Conservation (phyloP, 2,888 invertebrate species). For the Leptopterna dolabrata region DNA sequence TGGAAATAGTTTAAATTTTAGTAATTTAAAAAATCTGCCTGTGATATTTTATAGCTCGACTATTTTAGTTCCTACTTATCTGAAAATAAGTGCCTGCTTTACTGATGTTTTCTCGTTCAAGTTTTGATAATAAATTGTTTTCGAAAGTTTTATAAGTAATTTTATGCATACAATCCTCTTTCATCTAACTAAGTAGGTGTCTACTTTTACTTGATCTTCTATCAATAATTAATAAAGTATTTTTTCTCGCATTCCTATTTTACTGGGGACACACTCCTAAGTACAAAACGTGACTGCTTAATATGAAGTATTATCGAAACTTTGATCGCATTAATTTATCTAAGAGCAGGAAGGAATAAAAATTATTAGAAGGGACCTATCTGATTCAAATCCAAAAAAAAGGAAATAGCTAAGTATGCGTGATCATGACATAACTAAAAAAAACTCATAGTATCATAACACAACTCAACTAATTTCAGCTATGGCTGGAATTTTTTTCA, state of each 20-base stretch:
- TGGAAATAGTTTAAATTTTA: no score
- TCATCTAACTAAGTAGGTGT: background rate
- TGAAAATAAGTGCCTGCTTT: background rate
- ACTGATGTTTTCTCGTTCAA: background rate
- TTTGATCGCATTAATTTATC: no score
- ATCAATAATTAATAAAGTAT: no score
- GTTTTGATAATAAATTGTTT: background rate
- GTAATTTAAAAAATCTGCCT: no score
- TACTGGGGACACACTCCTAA: no score
- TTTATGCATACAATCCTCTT: background rate
- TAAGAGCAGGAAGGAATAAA: no score
- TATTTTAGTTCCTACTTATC: background rate
- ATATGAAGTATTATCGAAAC: no score
- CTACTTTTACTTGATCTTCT: background rate
- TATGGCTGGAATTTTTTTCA: background rate
- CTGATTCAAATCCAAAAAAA: background rate
- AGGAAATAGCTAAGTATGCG: background rate
- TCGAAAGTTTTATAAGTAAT: background rate
- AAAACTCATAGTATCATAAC: background rate
- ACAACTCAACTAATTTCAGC: background rate
- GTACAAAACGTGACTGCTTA: background rate
- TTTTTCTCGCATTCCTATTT: no score
- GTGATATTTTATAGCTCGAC: no score
- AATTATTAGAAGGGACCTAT: no score
- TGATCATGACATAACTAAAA: background rate